phyloP scores from a whole-genome alignment of 2,113 vertebrate species.

The Chitala chitala region DNA sequence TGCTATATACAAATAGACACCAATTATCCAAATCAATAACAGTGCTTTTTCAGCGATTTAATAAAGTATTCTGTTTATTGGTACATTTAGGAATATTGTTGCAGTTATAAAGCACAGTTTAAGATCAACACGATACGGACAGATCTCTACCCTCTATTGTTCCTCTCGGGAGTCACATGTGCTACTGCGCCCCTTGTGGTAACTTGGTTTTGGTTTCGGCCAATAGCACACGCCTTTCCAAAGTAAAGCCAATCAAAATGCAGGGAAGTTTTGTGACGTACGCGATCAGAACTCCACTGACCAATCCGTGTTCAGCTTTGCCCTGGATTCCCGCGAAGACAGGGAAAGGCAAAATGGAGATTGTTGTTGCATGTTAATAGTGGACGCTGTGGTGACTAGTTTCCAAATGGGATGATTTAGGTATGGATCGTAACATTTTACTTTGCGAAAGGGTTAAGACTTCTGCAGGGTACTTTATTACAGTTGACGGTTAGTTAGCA shows the following conservation, averaged over 20 bases:
- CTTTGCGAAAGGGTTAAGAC: too few species aligned
- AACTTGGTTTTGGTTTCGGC: background rate
- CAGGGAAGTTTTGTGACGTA: conserved; percentile 2
- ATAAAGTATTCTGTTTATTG: background rate
- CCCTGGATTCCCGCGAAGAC: conserved; percentile 23
- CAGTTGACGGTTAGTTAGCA: too few species aligned
- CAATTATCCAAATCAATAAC: background rate
- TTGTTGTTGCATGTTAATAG: background rate
- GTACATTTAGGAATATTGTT: background rate
- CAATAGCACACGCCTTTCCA: background rate
- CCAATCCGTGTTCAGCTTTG: conserved; percentile 4
- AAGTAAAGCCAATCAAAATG: conserved; percentile 12
- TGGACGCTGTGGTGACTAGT: background rate
- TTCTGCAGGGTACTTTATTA: too few species aligned
- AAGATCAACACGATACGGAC: background rate
- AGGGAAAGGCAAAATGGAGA: conserved; percentile 7
- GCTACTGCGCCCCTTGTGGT: background rate
- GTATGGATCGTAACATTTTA: background rate
- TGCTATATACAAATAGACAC: background rate
- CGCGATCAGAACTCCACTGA: background rate
- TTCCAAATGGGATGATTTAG: conserved; percentile 13
- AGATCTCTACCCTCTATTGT: conserved; percentile 4
- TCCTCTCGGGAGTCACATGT: background rate
- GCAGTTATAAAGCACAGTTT: background rate
- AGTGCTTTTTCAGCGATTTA: background rate